phyloP scores from a whole-genome alignment of 2,888 invertebrate genomes.

The Thecocarcelia acutangulata region DNA sequence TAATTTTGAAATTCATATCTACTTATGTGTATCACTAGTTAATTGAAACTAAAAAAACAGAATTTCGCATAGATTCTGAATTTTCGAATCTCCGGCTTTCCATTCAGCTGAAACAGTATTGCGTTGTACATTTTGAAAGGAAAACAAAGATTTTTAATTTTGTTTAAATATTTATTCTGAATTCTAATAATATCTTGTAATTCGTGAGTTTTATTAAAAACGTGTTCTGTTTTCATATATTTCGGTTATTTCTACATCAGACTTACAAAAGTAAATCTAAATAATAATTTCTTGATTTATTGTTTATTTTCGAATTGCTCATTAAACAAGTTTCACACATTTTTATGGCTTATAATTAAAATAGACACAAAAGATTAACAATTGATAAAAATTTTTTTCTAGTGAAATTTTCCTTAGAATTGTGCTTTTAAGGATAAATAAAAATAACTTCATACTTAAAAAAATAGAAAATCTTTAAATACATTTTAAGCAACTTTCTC shows the following conservation, averaged over 20 bases:
- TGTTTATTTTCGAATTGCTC: not conserved
- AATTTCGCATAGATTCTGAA: too few species aligned
- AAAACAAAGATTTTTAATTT: not conserved
- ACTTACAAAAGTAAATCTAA: constrained; percentile 50
- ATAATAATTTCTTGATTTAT: constrained; percentile 10
- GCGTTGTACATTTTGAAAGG: not conserved
- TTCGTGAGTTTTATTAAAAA: constrained; percentile 35
- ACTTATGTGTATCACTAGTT: too few species aligned
- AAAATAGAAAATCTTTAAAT: too few species aligned
- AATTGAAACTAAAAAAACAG: too few species aligned
- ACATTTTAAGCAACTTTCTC: too few species aligned
- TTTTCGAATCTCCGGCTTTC: not conserved
- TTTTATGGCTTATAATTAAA: constrained; percentile 40
- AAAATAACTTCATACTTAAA: too few species aligned
- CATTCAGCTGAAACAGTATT: too few species aligned
- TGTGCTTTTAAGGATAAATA: too few species aligned
- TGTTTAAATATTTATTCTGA: constrained; percentile 27
- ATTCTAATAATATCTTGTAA: constrained; percentile 21
- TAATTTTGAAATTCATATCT: too few species aligned
- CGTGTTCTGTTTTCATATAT: not conserved
- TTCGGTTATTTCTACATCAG: constrained; percentile 1
- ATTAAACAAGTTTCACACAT: constrained; percentile 20
- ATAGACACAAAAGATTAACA: not conserved
- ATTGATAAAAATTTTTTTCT: not conserved
- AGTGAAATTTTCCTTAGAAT: constrained; percentile 16